Conservation (phyloP, 1,140 invertebrate genomes). For the Tribolium castaneum region DNA sequence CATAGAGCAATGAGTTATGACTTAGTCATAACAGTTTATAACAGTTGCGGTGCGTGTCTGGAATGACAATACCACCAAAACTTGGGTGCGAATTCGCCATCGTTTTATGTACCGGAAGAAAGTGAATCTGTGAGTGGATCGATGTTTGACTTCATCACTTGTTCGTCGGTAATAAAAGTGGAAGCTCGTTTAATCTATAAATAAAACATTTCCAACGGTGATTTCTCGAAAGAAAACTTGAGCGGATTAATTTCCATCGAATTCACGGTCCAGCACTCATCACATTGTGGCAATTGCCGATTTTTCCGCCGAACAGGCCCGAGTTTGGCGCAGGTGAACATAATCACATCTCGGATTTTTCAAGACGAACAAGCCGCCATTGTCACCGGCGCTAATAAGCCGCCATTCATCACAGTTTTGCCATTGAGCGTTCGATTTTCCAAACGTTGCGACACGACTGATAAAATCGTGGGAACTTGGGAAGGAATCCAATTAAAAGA, state of each 20-base stretch:
- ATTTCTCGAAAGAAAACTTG: conserved; percentile 3
- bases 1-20: neutral
- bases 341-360: no score
- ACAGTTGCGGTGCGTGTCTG: no score
- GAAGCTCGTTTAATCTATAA: conserved; percentile 26
- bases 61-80: neutral
- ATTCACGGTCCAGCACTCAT: conserved; percentile 12
- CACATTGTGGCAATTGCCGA: conserved; percentile 10
- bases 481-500: conserved; percentile 15
- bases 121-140: conserved; percentile 23
- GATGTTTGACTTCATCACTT: conserved; percentile 32
- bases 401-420: conserved; percentile 6
- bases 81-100: neutral
- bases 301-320: neutral
- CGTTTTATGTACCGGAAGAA: conserved; percentile 4
- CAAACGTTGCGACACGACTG: conserved; percentile 12
- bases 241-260: conserved; percentile 24
- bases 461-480: conserved; percentile 25
- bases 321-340: no score
- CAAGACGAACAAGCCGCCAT: no score
- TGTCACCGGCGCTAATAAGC: neutral
- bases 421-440: conserved; percentile 9
- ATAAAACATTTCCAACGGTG: conserved; percentile 4
- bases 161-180: conserved; percentile 7
- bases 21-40: no score